Base-by-base conservation (phyloP, 1,140 invertebrate genomes). In the Hylaeus anthracinus region DNA sequence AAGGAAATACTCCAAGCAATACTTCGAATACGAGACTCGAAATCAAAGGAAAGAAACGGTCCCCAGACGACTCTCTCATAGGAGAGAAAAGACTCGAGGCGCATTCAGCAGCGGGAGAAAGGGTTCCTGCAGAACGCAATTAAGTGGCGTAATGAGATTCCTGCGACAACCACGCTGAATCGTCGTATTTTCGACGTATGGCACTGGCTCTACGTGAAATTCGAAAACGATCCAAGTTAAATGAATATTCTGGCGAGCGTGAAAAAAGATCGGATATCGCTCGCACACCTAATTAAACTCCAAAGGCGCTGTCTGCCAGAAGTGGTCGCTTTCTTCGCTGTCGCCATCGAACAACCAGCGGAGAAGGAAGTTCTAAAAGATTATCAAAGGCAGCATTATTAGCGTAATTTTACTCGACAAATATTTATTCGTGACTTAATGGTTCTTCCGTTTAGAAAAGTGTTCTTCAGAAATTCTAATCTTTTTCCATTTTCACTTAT, bases 121-220 rank as follows among this genome's bases (percentile, higher is more conserved):
- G 45, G 64, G 53, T 73, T 86, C 64, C 71, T 58, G 39, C 12
- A 74, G 75, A 86, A 86, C 72, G 83, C 72, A 85, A 86, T 86
- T 86, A 86, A 72, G 69, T 63, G 75, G 14, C 67, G 63, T 85
- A 85, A 86, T 85, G 85, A 86, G 83, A 86, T 86, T 86, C 85
- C 64, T 67, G 58, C 72, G 74, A 78, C 69, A 55, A 45, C 41
- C 15, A 51, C 12, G 37, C 51, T 15, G 53, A 41, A 79, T 83
- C 73, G 63, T 56, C 58, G 53, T 67, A 60, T 77, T 73, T 74
- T 58, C 82, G 64, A 12, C 80, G 74, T 48, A 70, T 15, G 58
- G n/a, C 15, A 55, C n/a, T 60, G 63, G 69, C 39, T 56, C 14
- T 65, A 61, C 41, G 73, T 45, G 75, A 88, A 86, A 79, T 86